Percentiles rank a stretch among this genome's conserved stretches.
Conservation (phyloP, 2,888 invertebrate species). For the Thera britannica region DNA sequence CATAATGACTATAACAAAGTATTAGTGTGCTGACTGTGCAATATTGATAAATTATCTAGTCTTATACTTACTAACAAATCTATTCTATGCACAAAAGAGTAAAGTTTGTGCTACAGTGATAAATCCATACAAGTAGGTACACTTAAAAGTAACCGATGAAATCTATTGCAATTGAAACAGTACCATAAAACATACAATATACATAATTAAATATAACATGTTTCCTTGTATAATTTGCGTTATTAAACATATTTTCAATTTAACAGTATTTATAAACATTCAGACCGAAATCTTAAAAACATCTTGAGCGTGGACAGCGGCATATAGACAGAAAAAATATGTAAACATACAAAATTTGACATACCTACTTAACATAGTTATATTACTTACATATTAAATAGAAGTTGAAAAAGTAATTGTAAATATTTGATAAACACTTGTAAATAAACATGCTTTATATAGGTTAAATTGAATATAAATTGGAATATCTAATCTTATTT, state of each 20-base stretch:
- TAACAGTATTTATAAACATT: constrained; percentile 16
- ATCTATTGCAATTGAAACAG: constrained; percentile 27
- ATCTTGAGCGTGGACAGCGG: constrained; percentile 29
- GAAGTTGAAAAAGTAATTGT: constrained; percentile 20
- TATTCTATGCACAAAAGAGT: constrained; percentile 58
- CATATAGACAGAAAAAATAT: constrained; percentile 9
- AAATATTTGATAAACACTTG: constrained; percentile 31
- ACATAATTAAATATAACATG: constrained; percentile 26
- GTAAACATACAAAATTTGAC: constrained; percentile 12
- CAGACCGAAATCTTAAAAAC: constrained; percentile 18
- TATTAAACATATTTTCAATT: constrained; percentile 10
- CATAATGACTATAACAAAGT: constrained; percentile 54
- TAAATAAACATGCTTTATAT: constrained; percentile 28
- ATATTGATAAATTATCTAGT: constrained; percentile 36
- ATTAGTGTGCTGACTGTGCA: constrained; percentile 75
- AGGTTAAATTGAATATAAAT: constrained; percentile 24
- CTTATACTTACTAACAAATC: constrained; percentile 50
- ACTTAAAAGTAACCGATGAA: constrained; percentile 16
- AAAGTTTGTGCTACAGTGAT: constrained; percentile 60
- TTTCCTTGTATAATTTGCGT: constrained; percentile 19
- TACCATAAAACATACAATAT: constrained; percentile 29
- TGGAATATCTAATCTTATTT: constrained; percentile 5
- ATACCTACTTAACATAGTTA: constrained; percentile 26
- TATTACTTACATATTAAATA: constrained; percentile 5
- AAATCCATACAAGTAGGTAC: constrained; percentile 32